Evolutionary conservation across 1,140 invertebrate genomes (phyloP), one percentile per base, ranked within the genome.

Genomic region (Drosophila lowei): DNA sequence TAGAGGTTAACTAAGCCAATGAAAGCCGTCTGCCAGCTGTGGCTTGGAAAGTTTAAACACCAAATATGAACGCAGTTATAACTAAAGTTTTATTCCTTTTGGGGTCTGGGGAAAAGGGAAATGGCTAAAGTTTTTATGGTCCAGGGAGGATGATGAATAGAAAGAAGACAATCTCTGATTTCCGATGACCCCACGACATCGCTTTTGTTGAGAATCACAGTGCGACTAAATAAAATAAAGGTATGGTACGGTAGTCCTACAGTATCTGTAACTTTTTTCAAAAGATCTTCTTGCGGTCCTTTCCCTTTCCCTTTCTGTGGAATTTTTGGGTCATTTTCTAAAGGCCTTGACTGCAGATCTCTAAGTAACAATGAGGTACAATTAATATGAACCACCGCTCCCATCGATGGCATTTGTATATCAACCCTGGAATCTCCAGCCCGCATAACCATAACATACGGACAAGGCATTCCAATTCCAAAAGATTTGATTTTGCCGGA

Each of bases 1-100:
- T 85, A 76, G 72, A 72, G 59, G 67, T 80, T 84, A 80, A 72
- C 80, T 76, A 79, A 84, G 80, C 80, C 76, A 85, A 84, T 84
- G 62, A 79, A 85, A 83, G 64, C 59, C 57, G 50, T 54, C 30
- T 42, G 30, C 18, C 60, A 42, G 44, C 52, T 70, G 68, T 16
- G 68, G 50, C 50, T 52, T 62, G 7, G 41, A 70, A 59, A 70
- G 53, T 52, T 59, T 56, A 59, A 71, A 70, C 41, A 52, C 54
- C 41, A 59, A 71, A 59, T 71, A 71, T 71, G 55, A 71, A 28
- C 16, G 67, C 65, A 70, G 65, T 50, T 59, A 70, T 70, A 42
- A 38, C n/a, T 53, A 44, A 34, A 49, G 46, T 60, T 68, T 71
- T 71, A 71, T 71, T 60, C 48, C 15, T 8, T 44, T 25, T 8